Conservation (phyloP, 2,113 vertebrate genomes). For the Marmota monax region DNA sequence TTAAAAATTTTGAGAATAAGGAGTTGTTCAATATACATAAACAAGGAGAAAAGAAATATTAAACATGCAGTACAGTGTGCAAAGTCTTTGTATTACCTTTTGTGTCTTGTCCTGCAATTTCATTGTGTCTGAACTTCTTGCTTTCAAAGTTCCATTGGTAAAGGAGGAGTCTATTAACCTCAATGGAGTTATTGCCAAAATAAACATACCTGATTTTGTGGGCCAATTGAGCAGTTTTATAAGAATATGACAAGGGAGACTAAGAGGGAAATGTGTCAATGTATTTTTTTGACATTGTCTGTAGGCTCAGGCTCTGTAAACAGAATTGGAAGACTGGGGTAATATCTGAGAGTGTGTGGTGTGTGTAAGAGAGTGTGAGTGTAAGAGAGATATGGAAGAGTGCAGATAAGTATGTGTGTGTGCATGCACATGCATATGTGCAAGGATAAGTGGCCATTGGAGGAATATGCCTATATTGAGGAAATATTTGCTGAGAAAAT, state of each 20-base stretch:
- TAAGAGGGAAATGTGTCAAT: background rate
- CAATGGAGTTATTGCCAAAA: background rate
- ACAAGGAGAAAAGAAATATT: background rate
- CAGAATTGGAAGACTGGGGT: background rate
- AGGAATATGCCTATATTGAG: background rate
- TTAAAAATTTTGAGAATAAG: constrained; percentile 22
- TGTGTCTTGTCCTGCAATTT: background rate
- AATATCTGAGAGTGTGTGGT: background rate
- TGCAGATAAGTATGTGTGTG: fast-evolving
- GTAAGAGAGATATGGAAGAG: background rate
- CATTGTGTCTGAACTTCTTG: background rate
- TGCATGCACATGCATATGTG: too few relatives aligned
- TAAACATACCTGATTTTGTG: background rate
- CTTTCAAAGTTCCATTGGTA: background rate
- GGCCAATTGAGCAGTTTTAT: background rate
- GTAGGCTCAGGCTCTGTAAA: background rate
- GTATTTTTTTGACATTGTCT: background rate
- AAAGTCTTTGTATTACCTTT: background rate
- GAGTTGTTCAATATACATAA: background rate
- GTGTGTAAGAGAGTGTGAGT: too few relatives aligned
- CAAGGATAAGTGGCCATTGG: background rate
- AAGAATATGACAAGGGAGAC: background rate
- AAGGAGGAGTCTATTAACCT: background rate
- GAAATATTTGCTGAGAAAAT: constrained; percentile 9
- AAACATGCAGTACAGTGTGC: background rate